Evolutionary conservation across 1,140 invertebrate genomes (phyloP).

Genomic region (Venturia canescens): DNA sequence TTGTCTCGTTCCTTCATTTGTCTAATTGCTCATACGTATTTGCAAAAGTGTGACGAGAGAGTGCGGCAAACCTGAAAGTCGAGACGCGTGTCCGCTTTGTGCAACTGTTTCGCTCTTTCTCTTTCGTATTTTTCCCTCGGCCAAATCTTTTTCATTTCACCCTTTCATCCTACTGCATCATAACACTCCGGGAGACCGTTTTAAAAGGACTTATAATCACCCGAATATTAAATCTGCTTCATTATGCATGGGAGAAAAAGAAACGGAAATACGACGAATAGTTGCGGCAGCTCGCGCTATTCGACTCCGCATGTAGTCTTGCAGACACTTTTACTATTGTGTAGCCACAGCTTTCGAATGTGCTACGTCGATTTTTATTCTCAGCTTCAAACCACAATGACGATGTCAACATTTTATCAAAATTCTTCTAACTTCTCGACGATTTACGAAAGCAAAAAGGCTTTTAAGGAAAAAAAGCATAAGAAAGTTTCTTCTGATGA

Average conservation of each 20-base stretch:
- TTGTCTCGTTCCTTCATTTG: conserved; percentile 61
- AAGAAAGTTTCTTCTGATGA: no score
- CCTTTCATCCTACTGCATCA: conserved; percentile 40
- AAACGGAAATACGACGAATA: conserved; percentile 33
- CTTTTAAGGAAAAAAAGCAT: no score
- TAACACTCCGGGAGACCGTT: conserved; percentile 35
- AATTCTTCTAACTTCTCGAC: background rate
- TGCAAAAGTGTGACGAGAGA: conserved; percentile 31
- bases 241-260: background rate
- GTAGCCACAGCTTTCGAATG: no score
- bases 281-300: conserved; percentile 10
- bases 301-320: background rate
- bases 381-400: no score
- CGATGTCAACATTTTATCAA: no score
- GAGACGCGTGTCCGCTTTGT: conserved; percentile 51
- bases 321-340: background rate
- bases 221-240: conserved; percentile 38
- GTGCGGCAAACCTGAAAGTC: conserved; percentile 43
- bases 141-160: conserved; percentile 25
- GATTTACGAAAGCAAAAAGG: no score
- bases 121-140: background rate
- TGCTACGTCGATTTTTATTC: background rate
- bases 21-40: conserved; percentile 64
- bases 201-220: conserved; percentile 42
- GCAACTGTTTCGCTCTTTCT: conserved; percentile 32